phyloP scores from a whole-genome alignment of 2,113 vertebrate genomes.

The Zapus hudsonius region DNA sequence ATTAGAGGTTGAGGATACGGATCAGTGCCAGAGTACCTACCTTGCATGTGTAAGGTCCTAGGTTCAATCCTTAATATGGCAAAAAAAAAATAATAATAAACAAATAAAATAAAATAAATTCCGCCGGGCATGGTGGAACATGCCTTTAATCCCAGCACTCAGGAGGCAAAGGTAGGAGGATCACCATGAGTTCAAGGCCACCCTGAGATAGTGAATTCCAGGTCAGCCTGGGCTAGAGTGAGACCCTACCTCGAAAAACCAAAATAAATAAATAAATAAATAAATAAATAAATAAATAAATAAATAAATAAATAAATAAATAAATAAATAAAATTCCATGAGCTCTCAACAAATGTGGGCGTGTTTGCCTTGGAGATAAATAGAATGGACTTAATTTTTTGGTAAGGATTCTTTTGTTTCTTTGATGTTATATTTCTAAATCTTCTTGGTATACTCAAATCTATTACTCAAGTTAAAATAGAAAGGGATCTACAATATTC shows the following conservation, averaged over 20 bases:
- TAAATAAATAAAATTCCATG: not conserved
- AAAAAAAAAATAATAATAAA: not conserved
- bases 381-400: constrained; percentile 48
- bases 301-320: too few relatives aligned
- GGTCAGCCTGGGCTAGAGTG: too few relatives aligned
- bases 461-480: constrained; percentile 38
- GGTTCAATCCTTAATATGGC: not conserved
- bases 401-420: constrained; percentile 4
- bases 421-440: constrained; percentile 45
- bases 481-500: not conserved
- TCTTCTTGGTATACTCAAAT: constrained; percentile 7
- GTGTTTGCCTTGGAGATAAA: not conserved
- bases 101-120: too few relatives aligned
- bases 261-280: too few relatives aligned
- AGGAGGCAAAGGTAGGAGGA: too few relatives aligned
- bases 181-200: too few relatives aligned
- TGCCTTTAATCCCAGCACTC: not conserved
- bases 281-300: not conserved
- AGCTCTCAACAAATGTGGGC: constrained; percentile 41
- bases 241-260: too few relatives aligned
- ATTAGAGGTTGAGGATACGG: not conserved
- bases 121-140: too few relatives aligned
- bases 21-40: not conserved
- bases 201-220: too few relatives aligned
- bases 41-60: not conserved